These are phyloP conservation scores for Ectemnius lituratus DNA, from an alignment of 2,888 invertebrate genomes.

Conservation along the genomic window DNA sequence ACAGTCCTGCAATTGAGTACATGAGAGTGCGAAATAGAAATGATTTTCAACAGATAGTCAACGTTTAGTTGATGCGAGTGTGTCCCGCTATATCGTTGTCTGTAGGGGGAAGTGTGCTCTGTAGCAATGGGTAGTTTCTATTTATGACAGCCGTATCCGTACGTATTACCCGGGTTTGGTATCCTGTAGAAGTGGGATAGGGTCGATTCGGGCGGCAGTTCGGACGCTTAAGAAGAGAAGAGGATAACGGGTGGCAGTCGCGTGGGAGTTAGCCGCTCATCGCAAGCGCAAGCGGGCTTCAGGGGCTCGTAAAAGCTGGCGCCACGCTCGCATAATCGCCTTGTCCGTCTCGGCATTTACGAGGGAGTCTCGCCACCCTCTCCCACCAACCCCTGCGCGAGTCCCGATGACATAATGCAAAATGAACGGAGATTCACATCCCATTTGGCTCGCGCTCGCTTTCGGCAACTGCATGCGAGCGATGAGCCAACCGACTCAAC, in stretches of 20 bases:
- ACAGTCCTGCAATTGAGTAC: too few relatives aligned
- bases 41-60: too few relatives aligned
- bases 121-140: too few relatives aligned
- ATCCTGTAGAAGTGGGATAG: too few relatives aligned
- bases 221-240: not conserved
- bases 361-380: conserved; percentile 25
- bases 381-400: too few relatives aligned
- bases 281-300: not conserved
- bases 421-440: conserved; percentile 63
- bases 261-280: conserved; percentile 15
- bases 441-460: conserved; percentile 54
- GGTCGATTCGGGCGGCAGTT: too few relatives aligned
- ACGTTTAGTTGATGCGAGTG: too few relatives aligned
- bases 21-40: too few relatives aligned
- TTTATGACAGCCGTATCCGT: too few relatives aligned
- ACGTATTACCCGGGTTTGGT: too few relatives aligned
- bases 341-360: conserved; percentile 44
- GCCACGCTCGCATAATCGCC: conserved; percentile 48
- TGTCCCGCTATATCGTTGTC: too few relatives aligned
- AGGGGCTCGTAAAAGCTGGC: conserved; percentile 4
- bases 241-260: conserved; percentile 16
- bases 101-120: not conserved
- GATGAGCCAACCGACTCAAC: conserved; percentile 42
- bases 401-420: conserved; percentile 55
- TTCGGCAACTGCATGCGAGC: conserved; percentile 47